Evolutionary conservation across 2,797 vertebrate species (phyloP).

Genomic region (Sebastes miniatus): DNA sequence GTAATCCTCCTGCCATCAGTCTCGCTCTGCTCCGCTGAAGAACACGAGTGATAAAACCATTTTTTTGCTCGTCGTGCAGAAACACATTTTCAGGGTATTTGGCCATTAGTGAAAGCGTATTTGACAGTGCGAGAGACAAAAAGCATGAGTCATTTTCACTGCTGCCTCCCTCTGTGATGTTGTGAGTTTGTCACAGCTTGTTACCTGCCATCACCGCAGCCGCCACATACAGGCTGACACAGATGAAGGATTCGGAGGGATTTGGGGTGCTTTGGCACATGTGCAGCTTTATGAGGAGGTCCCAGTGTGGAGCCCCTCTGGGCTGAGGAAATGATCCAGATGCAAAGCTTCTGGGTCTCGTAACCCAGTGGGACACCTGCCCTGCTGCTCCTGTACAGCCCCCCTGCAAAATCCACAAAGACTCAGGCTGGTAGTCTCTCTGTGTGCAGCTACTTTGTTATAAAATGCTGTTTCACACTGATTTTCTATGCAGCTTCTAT

Average conservation of each 20-base stretch:
- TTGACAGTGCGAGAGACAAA: conserved; percentile 54
- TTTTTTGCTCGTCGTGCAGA: conserved; percentile 17
- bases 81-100: conserved; percentile 35
- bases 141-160: conserved; percentile 44
- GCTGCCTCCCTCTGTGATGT: conserved; percentile 32
- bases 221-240: conserved; percentile 20
- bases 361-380: conserved; percentile 76
- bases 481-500: conserved; percentile 4
- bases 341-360: conserved; percentile 73
- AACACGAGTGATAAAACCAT: conserved; percentile 34
- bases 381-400: conserved; percentile 65
- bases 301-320: conserved; percentile 59
- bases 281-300: conserved; percentile 70
- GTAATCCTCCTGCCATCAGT: conserved; percentile 48
- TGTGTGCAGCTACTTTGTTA: conserved; percentile 6
- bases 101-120: conserved; percentile 35
- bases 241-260: conserved; percentile 43
- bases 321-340: conserved; percentile 78
- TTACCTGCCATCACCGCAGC: conserved; percentile 52
- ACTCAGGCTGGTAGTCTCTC: background rate
- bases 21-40: conserved; percentile 6
- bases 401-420: conserved; percentile 48
- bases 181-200: conserved; percentile 62
- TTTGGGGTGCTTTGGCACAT: conserved; percentile 58
- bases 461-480: background rate